Evolutionary conservation across 2,888 invertebrate species (phyloP), one percentile per base, ranked within the genome.

Genomic region (Drosophila pseudotakahashii): DNA sequence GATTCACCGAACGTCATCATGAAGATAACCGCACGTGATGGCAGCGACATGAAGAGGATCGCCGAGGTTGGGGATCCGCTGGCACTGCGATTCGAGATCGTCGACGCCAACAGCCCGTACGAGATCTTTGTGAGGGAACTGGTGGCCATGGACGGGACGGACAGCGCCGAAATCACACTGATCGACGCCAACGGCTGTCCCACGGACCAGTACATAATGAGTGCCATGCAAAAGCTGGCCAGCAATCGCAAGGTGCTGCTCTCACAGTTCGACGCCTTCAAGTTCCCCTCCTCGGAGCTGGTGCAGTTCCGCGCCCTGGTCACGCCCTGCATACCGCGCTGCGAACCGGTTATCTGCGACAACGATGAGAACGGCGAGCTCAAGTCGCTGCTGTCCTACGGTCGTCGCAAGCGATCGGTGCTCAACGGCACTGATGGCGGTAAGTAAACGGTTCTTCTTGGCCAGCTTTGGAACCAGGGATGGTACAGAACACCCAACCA

Each of bases 81-180:
- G 92, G 96, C 97, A 44, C 94, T 98, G 64, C 95, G 96, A 89
- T 98, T 98, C 93, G 97, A 97, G 93, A 97, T 98, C 89, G 94
- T 97, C 91, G 97, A 98, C 92, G 95, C 95, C 86, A 96, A 97
- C 93, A 97, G 97, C 89, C 98, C 98, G 19, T 98, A 97, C 93
- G 98, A 98, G 93, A 98, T 98, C 90, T 98, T 98, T 91, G 98
- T 98, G 39, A 95, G 98, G 75, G 98, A 98, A 93, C 94, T 98
- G 89, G 97, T 98, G 64, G 98, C 98, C 74, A 96, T 98, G 96
- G 98, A 98, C 90, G 98, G 98, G 45, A 96, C 97, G 55, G 98
- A 97, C 91, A 96, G 96, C 81, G 97, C 97, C 91, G 98, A 98
- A 93, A 98, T 98, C 89, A 96, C 97, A 69, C 94, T 98, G 76